A percentile compares a stretch with the other conserved stretches of the same genome.
Conservation (phyloP, 2,888 invertebrate genomes). For the Hydroisotoma schaefferi region DNA sequence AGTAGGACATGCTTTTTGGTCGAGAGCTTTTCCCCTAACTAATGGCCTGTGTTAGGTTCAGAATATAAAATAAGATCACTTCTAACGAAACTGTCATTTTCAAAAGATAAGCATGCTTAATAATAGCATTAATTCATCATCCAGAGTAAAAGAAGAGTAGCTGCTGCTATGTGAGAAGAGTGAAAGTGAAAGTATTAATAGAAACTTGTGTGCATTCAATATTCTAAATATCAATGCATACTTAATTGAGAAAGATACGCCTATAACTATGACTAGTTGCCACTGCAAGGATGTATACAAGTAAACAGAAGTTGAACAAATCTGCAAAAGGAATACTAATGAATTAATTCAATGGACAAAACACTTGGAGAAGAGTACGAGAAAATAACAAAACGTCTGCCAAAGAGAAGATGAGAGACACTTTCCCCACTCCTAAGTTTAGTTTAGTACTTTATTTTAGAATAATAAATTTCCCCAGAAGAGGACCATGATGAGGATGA, state of each 20-base stretch:
- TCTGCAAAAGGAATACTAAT: slow-evolving; percentile 42
- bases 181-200: background rate
- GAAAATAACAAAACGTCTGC: slow-evolving; percentile 43
- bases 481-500: too few relatives aligned
- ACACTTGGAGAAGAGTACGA: slow-evolving; percentile 36
- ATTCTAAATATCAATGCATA: background rate
- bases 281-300: background rate
- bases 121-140: background rate
- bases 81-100: too few relatives aligned
- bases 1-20: too few relatives aligned
- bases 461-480: too few relatives aligned
- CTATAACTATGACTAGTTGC: background rate
- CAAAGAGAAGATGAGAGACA: slow-evolving; percentile 35
- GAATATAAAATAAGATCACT: too few relatives aligned
- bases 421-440: slow-evolving; percentile 38
- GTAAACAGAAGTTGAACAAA: background rate
- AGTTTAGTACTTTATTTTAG: too few relatives aligned
- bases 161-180: background rate
- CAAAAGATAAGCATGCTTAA: background rate
- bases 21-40: too few relatives aligned
- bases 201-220: background rate
- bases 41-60: too few relatives aligned
- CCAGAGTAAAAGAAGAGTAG: slow-evolving; percentile 26
- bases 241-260: background rate
- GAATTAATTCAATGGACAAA: slow-evolving; percentile 38